Evolutionary conservation across 2,113 vertebrate species (phyloP).

Genomic region (Anguilla rostrata): DNA sequence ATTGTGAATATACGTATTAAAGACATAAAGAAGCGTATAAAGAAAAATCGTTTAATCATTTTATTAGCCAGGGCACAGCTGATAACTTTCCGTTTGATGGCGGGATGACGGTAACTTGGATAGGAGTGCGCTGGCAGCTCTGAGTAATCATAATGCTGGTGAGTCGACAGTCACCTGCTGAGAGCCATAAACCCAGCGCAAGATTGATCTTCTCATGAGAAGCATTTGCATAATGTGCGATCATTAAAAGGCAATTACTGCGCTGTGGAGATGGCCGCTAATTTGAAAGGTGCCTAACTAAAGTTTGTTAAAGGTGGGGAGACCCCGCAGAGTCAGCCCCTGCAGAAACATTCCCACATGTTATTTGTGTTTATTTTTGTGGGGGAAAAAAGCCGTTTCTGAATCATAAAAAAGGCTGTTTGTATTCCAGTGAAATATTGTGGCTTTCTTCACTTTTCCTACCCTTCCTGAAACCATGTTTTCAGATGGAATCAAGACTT

Average conservation of each 20-base stretch:
- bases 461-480: not conserved
- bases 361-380: not conserved
- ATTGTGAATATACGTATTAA: too few relatives aligned
- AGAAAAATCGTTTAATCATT: not conserved
- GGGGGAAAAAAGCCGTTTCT: not conserved
- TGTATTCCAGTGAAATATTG: not conserved
- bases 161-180: slow-evolving; percentile 71
- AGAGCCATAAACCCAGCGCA: slow-evolving; percentile 65
- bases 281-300: slow-evolving; percentile 32
- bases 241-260: slow-evolving; percentile 91
- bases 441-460: not conserved
- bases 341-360: slow-evolving; percentile 17
- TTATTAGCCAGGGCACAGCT: not conserved
- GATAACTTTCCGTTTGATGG: slow-evolving; percentile 32
- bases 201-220: slow-evolving; percentile 78
- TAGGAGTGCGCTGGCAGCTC: not conserved
- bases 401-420: not conserved
- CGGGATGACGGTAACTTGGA: not conserved
- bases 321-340: slow-evolving; percentile 11
- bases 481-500: not conserved
- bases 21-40: too few relatives aligned
- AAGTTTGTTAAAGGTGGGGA: slow-evolving; percentile 27
- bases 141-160: slow-evolving; percentile 49
- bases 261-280: slow-evolving; percentile 52
- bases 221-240: slow-evolving; percentile 87